These are phyloP conservation scores for Hippocampus kuda DNA, from an alignment of 2,797 vertebrate species.

Conservation along the genomic window DNA sequence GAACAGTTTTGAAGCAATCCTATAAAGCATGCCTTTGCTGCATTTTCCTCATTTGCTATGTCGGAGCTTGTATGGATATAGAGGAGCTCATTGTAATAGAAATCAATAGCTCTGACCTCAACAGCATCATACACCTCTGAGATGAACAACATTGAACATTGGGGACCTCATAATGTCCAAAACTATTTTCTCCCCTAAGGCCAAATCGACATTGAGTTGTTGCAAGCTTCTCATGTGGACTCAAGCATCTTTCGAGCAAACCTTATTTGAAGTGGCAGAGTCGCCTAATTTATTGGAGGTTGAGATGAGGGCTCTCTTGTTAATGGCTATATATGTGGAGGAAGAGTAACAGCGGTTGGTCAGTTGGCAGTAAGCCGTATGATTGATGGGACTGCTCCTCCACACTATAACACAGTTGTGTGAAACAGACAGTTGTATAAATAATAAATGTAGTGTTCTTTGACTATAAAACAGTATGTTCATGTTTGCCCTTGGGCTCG, in stretches of 20 bases:
- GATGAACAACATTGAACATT: neutral
- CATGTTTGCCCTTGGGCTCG: conserved; percentile 50
- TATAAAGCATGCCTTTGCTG: neutral
- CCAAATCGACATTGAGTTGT: neutral
- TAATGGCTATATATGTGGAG: conserved; percentile 47
- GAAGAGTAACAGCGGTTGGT: conserved; percentile 41
- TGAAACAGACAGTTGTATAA: conserved; percentile 45
- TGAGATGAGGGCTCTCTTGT: conserved; percentile 15
- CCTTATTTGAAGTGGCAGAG: conserved; percentile 5
- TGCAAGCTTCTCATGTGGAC: neutral
- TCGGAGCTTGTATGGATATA: neutral
- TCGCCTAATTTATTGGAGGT: conserved; percentile 15
- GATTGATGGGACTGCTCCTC: conserved; percentile 33
- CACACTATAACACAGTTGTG: conserved; percentile 30
- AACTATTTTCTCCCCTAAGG: neutral
- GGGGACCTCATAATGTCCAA: neutral
- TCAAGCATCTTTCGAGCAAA: neutral
- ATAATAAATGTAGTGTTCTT: conserved; percentile 36
- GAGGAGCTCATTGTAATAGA: neutral
- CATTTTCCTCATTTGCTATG: neutral
- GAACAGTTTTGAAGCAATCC: neutral
- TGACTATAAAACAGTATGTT: conserved; percentile 34
- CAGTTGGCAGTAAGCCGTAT: conserved; percentile 26
- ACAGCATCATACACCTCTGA: neutral
- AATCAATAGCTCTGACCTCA: neutral